Conservation (phyloP, 2,113 vertebrate genomes). For the Ornithorhynchus anatinus region DNA sequence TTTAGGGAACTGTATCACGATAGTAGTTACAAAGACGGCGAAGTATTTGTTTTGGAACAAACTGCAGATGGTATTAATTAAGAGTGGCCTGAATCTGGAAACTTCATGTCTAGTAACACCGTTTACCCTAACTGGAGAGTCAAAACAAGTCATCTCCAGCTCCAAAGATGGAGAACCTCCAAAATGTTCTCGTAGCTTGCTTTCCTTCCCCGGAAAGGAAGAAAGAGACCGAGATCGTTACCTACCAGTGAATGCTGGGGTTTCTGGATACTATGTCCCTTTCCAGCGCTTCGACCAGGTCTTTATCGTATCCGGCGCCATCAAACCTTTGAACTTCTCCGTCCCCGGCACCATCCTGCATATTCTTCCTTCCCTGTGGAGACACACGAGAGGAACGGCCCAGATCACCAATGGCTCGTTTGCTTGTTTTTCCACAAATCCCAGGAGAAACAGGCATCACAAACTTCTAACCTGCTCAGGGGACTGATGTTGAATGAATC, state of each 20-base stretch:
- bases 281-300: conserved; percentile 90
- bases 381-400: conserved; percentile 10
- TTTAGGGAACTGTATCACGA: too few species aligned
- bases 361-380: conserved; percentile 81
- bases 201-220: conserved; percentile 3
- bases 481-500: too few species aligned
- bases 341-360: conserved; percentile 76
- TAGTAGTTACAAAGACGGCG: conserved; percentile 6
- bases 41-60: conserved; percentile 4
- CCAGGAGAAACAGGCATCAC: too few species aligned
- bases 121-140: conserved; percentile 4
- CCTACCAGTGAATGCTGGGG: conserved; percentile 93
- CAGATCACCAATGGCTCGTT: conserved; percentile 13
- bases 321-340: conserved; percentile 90
- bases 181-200: neutral
- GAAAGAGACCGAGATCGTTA: conserved; percentile 19
- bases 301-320: conserved; percentile 86
- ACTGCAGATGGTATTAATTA: conserved; percentile 5
- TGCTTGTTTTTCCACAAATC: too few species aligned
- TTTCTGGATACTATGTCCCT: conserved; percentile 97
- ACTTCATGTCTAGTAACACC: conserved; percentile 13
- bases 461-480: too few species aligned
- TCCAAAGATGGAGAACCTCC: neutral
- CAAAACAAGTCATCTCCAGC: neutral
- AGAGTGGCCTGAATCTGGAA: conserved; percentile 7